Evolutionary conservation across 2,888 invertebrate genomes (phyloP).

Genomic region (Trachelus iudaicus): DNA sequence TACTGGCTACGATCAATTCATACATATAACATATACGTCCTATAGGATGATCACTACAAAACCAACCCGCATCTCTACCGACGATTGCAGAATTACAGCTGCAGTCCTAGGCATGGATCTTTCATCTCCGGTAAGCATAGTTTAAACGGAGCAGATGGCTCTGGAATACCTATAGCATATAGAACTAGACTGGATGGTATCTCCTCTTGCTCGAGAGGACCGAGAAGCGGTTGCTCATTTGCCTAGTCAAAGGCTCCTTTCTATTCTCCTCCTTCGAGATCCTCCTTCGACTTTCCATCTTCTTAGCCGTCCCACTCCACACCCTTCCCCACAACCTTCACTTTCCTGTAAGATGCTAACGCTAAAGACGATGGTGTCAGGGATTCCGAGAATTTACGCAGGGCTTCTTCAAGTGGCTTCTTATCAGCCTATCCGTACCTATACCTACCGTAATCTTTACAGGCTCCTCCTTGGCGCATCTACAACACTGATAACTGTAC

Average conservation of each 20-base stretch:
- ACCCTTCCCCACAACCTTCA: background rate
- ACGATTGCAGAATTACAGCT: background rate
- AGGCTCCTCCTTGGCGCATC: background rate
- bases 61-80: background rate
- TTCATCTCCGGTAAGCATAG: constrained; percentile 32
- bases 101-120: constrained; percentile 31
- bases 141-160: constrained; percentile 21
- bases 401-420: background rate
- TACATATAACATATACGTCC: background rate
- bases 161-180: constrained; percentile 17
- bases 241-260: constrained; percentile 41
- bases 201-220: constrained; percentile 34
- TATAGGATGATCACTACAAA: background rate
- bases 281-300: background rate
- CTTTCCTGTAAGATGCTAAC: constrained; percentile 21
- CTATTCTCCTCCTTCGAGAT: constrained; percentile 22
- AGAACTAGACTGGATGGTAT: constrained; percentile 22
- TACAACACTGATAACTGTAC: background rate
- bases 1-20: background rate
- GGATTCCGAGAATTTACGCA: background rate
- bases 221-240: constrained; percentile 38
- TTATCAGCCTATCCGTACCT: background rate
- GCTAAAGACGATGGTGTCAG: constrained; percentile 15
- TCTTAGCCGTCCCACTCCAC: background rate
- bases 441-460: background rate